Conservation (phyloP, 2,888 invertebrate genomes). For the Limnephilus lunatus region DNA sequence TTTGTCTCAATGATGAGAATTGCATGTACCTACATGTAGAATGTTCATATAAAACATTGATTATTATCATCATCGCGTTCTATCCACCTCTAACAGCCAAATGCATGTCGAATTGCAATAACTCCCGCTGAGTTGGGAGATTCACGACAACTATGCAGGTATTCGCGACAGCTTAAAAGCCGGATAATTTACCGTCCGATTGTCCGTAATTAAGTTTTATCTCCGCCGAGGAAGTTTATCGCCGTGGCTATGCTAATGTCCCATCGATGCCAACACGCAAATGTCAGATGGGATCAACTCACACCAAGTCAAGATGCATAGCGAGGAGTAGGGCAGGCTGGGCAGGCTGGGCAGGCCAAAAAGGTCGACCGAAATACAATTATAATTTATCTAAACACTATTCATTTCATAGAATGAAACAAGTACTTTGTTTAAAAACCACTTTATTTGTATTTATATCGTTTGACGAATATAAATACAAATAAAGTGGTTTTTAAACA, state of each 20-base stretch:
- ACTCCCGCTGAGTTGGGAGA: background rate
- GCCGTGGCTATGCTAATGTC: slow-evolving; percentile 35
- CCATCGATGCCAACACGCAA: slow-evolving; percentile 48
- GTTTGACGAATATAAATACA: too few species aligned
- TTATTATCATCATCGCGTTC: background rate
- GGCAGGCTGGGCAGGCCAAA: too few species aligned
- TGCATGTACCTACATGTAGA: background rate
- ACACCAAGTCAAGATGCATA: background rate
- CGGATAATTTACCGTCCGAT: slow-evolving; percentile 39
- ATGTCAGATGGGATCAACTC: slow-evolving; percentile 48
- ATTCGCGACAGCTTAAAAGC: slow-evolving; percentile 43
- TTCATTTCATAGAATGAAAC: too few species aligned
- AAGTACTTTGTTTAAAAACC: too few species aligned
- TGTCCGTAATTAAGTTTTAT: slow-evolving; percentile 40
- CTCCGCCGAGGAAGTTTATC: background rate
- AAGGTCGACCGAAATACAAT: background rate
- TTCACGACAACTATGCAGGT: background rate
- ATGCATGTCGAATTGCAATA: background rate
- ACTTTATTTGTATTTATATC: too few species aligned
- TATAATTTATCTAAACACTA: too few species aligned
- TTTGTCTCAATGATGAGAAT: background rate
- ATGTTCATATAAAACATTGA: background rate
- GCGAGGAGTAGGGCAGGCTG: background rate
- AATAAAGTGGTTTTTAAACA: too few species aligned
- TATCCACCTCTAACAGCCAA: background rate